Conservation (phyloP, 2,888 invertebrate genomes). For the Abrostola tripartita region DNA sequence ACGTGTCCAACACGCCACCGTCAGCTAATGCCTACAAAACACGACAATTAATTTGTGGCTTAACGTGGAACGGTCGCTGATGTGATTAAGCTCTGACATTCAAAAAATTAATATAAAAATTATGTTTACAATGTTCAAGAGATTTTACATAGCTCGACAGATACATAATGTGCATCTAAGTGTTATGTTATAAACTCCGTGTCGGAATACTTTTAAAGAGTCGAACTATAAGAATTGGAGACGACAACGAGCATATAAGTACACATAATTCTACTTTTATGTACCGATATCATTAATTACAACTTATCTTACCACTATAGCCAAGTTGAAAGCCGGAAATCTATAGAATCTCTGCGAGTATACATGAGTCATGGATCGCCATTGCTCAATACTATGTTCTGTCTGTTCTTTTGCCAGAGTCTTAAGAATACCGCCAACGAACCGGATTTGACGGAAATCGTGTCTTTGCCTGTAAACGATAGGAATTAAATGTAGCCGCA, state of each 20-base stretch:
- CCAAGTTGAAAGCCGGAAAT: constrained; percentile 72
- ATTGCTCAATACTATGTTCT: constrained; percentile 60
- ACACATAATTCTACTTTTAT: background rate
- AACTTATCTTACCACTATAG: constrained; percentile 70
- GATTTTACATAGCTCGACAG: too few species aligned
- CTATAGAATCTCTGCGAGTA: constrained; percentile 70
- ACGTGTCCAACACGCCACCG: too few species aligned
- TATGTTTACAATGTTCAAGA: too few species aligned
- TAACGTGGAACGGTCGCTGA: too few species aligned
- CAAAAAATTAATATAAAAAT: too few species aligned
- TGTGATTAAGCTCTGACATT: too few species aligned
- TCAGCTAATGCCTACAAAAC: too few species aligned
- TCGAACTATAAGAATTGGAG: too few species aligned
- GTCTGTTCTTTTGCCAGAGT: constrained; percentile 47
- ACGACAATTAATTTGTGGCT: too few species aligned
- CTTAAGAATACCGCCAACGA: constrained; percentile 64
- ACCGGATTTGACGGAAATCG: constrained; percentile 47
- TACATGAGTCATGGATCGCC: constrained; percentile 64
- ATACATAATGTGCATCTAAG: too few species aligned
- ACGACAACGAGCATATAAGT: background rate
- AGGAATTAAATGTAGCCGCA: background rate
- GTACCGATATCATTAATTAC: background rate
- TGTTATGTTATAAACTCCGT: too few species aligned
- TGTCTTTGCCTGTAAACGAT: constrained; percentile 52
- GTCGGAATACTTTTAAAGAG: too few species aligned